Evolutionary conservation across 2,888 invertebrate species (phyloP).

Genomic region (Petrophora chlorosata): DNA sequence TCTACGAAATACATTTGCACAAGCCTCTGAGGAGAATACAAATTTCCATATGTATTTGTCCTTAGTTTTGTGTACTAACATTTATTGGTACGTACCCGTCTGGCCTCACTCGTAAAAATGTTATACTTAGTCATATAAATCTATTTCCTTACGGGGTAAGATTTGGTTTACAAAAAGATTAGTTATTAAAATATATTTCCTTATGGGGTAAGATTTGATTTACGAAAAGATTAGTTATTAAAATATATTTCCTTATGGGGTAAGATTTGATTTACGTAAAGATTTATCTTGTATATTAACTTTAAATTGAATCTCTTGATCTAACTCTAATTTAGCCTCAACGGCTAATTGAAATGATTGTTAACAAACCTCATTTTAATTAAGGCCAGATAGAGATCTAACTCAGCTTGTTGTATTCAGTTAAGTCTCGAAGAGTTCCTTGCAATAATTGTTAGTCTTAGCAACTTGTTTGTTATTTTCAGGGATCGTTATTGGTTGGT

Average conservation of each 20-base stretch:
- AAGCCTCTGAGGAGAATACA: slow-evolving; percentile 31
- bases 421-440: too few relatives aligned
- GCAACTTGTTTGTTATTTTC: too few relatives aligned
- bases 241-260: background rate
- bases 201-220: background rate
- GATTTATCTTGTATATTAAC: too few relatives aligned
- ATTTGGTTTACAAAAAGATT: background rate
- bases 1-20: slow-evolving; percentile 37
- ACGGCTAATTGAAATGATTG: too few relatives aligned
- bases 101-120: slow-evolving; percentile 19
- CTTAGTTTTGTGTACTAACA: slow-evolving; percentile 37
- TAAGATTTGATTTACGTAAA: background rate
- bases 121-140: slow-evolving; percentile 17
- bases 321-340: too few relatives aligned
- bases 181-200: background rate
- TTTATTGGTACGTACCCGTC: slow-evolving; percentile 35
- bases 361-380: too few relatives aligned
- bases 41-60: slow-evolving; percentile 42
- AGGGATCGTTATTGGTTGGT: too few relatives aligned
- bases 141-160: slow-evolving; percentile 9
- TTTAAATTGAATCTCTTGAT: too few relatives aligned
- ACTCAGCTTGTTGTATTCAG: too few relatives aligned
- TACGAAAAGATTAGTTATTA: background rate
- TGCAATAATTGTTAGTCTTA: too few relatives aligned
- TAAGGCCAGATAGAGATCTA: too few relatives aligned